Evolutionary conservation across 1,140 invertebrate species (phyloP).

Genomic region (Scaptomyza hsui): DNA sequence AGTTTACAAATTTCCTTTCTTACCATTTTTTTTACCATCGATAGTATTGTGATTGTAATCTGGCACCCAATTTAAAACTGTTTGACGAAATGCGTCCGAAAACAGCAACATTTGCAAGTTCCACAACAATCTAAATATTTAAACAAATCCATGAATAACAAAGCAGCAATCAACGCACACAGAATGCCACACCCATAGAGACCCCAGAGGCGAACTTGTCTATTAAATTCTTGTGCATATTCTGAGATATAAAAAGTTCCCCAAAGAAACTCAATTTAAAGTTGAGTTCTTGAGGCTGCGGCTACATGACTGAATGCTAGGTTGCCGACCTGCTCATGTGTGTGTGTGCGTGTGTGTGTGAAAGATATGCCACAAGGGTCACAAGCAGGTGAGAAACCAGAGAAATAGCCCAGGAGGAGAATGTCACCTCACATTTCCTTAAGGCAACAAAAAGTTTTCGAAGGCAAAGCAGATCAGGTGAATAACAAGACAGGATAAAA

Average conservation of each 20-base stretch:
- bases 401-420: slow-evolving; percentile 1
- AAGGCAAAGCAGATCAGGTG: slow-evolving; percentile 8
- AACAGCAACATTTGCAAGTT: slow-evolving; percentile 46
- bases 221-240: slow-evolving; percentile 49
- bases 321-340: slow-evolving; percentile 48
- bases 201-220: slow-evolving; percentile 48
- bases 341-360: slow-evolving; percentile 3
- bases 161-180: slow-evolving; percentile 66
- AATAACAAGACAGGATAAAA: slow-evolving; percentile 21
- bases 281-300: slow-evolving; percentile 42
- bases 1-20: neutral
- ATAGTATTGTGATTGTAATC: no score
- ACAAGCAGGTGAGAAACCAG: slow-evolving; percentile 23
- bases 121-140: slow-evolving; percentile 67
- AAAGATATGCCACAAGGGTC: slow-evolving; percentile 15
- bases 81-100: slow-evolving; percentile 6
- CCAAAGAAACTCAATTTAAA: slow-evolving; percentile 67
- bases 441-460: slow-evolving; percentile 38
- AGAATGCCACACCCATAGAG: slow-evolving; percentile 18
- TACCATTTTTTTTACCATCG: no score
- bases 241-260: slow-evolving; percentile 27
- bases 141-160: slow-evolving; percentile 77
- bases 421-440: slow-evolving; percentile 14
- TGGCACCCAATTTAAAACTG: neutral
- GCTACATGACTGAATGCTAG: slow-evolving; percentile 55